A percentile compares a stretch with the other conserved stretches of the same genome.
Evolutionary conservation across 2,888 invertebrate species (phyloP).

Genomic region (Phaonia tiefii): DNA sequence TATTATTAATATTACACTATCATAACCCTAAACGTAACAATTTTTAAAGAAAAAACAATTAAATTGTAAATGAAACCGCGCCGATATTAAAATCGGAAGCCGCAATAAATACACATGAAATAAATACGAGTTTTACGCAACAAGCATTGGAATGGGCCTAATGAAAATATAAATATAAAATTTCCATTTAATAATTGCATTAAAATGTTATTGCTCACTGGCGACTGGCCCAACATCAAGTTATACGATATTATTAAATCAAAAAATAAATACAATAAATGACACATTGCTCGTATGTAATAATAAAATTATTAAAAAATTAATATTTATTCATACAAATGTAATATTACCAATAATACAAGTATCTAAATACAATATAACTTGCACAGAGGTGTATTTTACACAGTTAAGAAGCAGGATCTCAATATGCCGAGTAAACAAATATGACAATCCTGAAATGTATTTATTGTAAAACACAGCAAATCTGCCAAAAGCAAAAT

Average conservation of each 20-base stretch:
- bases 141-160: conserved; percentile 28
- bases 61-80: conserved; percentile 65
- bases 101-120: conserved; percentile 65
- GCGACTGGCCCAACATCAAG: neutral
- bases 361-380: too few species aligned
- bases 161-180: conserved; percentile 42
- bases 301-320: too few species aligned
- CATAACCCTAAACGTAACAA: neutral
- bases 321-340: too few species aligned
- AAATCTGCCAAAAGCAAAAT: too few species aligned
- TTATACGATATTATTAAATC: conserved; percentile 26
- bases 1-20: neutral
- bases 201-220: conserved; percentile 23
- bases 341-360: too few species aligned
- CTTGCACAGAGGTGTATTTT: too few species aligned
- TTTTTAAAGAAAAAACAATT: conserved; percentile 53
- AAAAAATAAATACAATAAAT: conserved; percentile 17
- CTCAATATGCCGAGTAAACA: too few species aligned
- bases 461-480: too few species aligned
- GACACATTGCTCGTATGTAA: conserved; percentile 10
- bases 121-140: conserved; percentile 47
- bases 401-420: too few species aligned
- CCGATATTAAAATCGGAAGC: conserved; percentile 61
- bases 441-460: too few species aligned
- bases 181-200: conserved; percentile 41